Percentiles rank a stretch among this genome's conserved stretches.
phyloP scores from a whole-genome alignment of 1,140 invertebrate genomes.

The Sesamia nonagrioides region DNA sequence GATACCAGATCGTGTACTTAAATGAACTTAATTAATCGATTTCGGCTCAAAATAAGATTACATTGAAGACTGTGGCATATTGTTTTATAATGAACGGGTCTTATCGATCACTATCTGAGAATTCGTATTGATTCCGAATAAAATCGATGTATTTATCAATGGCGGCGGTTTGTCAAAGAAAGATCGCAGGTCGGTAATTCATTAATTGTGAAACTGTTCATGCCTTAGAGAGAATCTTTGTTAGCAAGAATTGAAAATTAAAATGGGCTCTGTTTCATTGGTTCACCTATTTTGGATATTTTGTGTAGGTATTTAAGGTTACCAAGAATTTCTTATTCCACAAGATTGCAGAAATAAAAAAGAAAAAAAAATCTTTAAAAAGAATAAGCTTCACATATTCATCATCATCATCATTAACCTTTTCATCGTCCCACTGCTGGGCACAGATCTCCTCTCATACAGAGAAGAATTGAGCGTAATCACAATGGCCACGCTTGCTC shows the following conservation, averaged over 20 bases:
- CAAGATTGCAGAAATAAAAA: no score
- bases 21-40: constrained; percentile 46
- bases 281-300: no score
- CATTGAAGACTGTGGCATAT: constrained; percentile 45
- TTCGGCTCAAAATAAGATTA: constrained; percentile 33
- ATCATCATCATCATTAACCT: no score
- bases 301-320: no score
- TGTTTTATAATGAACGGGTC: constrained; percentile 17
- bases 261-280: background rate
- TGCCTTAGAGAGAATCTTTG: background rate
- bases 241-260: background rate
- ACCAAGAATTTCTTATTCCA: no score
- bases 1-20: constrained; percentile 42
- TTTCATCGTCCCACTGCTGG: no score
- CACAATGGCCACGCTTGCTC: no score
- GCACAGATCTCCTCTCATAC: no score
- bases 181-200: constrained; percentile 1
- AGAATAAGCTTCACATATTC: no score
- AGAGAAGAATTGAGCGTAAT: no score
- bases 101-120: constrained; percentile 41
- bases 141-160: constrained; percentile 29
- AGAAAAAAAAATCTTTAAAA: no score
- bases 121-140: constrained; percentile 37
- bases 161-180: constrained; percentile 31
- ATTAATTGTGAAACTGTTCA: constrained; percentile 4